Evolutionary conservation across 1,140 invertebrate genomes (phyloP).

Genomic region (Panagrolaimus sp.): DNA sequence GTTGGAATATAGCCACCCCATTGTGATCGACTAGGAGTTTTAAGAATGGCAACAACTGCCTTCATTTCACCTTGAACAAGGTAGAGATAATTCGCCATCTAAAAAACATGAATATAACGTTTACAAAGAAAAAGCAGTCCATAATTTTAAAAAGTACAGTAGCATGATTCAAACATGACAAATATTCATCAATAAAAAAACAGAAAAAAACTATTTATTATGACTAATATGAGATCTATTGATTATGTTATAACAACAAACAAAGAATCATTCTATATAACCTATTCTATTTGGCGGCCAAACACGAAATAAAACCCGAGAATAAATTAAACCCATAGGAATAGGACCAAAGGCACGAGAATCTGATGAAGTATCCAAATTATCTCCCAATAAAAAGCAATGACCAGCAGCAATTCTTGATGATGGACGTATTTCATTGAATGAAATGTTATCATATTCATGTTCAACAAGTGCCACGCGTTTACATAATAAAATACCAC

Average conservation of each 20-base stretch:
- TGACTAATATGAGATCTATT: not conserved
- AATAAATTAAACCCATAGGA: slow-evolving; percentile 67
- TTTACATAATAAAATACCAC: slow-evolving; percentile 5
- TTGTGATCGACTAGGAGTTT: slow-evolving; percentile 28
- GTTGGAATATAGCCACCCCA: slow-evolving; percentile 22
- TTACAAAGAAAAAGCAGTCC: too few relatives aligned
- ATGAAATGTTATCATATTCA: not conserved
- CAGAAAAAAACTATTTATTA: too few relatives aligned
- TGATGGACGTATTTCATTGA: not conserved
- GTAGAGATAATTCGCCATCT: not conserved
- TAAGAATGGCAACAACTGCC: slow-evolving; percentile 33
- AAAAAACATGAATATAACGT: too few relatives aligned
- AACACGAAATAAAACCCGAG: not conserved
- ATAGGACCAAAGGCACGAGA: slow-evolving; percentile 78
- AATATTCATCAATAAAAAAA: too few relatives aligned
- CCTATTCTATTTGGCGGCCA: not conserved
- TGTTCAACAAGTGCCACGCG: not conserved
- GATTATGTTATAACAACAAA: not conserved
- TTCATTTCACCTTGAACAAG: slow-evolving; percentile 27
- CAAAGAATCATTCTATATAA: too few relatives aligned
- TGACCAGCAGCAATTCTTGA: slow-evolving; percentile 70
- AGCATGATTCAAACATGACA: too few relatives aligned
- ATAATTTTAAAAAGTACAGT: too few relatives aligned
- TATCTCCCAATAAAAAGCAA: slow-evolving; percentile 90
- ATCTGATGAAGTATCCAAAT: slow-evolving; percentile 74